Evolutionary conservation across 2,797 vertebrate species (phyloP).

Genomic region (Catostomus latipinnis): DNA sequence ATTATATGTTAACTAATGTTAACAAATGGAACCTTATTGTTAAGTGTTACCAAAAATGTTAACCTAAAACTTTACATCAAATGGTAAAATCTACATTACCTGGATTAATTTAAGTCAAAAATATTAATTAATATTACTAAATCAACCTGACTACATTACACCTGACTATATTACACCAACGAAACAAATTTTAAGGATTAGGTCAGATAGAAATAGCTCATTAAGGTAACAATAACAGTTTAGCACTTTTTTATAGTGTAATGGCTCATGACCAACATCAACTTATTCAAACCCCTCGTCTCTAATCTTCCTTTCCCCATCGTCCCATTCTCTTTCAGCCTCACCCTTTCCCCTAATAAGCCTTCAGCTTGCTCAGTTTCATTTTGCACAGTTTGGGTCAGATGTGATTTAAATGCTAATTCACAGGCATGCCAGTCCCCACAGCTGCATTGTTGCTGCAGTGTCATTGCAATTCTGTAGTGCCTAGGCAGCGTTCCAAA

Average conservation of each 20-base stretch:
- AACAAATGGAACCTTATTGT: too few relatives aligned
- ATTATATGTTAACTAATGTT: too few relatives aligned
- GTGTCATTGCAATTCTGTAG: conserved; percentile 22
- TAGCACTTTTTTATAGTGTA: not conserved
- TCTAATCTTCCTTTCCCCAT: not conserved
- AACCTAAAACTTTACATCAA: too few relatives aligned
- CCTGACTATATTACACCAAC: too few relatives aligned
- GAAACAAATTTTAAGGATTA: too few relatives aligned
- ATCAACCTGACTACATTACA: too few relatives aligned
- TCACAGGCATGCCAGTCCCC: conserved; percentile 28
- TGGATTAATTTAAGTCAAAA: too few relatives aligned
- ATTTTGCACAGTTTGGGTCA: conserved; percentile 50
- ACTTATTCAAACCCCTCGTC: conserved; percentile 6
- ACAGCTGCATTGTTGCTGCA: conserved; percentile 36
- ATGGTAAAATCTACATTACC: too few relatives aligned
- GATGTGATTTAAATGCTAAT: conserved; percentile 66
- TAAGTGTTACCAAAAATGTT: too few relatives aligned
- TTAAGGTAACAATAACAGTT: too few relatives aligned
- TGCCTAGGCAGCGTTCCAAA: conserved; percentile 17
- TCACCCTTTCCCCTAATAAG: conserved; percentile 31
- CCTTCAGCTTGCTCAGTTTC: conserved; percentile 56
- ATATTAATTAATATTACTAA: too few relatives aligned
- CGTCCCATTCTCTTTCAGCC: conserved; percentile 29
- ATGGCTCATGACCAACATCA: not conserved
- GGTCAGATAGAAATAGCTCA: too few relatives aligned